phyloP scores from a whole-genome alignment of 2,113 vertebrate genomes.

The Corythaeola cristata region DNA sequence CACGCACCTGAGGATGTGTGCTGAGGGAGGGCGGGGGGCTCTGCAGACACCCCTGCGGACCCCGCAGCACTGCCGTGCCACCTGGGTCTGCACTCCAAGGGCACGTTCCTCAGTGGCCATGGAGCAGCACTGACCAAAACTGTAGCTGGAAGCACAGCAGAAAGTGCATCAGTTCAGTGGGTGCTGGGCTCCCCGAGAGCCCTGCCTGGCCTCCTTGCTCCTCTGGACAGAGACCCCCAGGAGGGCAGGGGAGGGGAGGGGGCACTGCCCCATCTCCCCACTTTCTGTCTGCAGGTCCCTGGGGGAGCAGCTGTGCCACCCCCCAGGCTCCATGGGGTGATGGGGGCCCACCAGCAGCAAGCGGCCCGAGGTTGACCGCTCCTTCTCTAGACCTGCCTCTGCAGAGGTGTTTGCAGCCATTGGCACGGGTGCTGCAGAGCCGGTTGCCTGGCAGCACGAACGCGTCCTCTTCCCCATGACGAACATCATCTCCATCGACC shows the following conservation, averaged over 20 bases:
- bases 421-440: slow-evolving; percentile 44
- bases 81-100: not conserved
- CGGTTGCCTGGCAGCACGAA: slow-evolving; percentile 60
- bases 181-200: not conserved
- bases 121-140: not conserved
- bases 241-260: not conserved
- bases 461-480: slow-evolving; percentile 35
- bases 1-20: not conserved
- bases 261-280: not conserved
- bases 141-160: not conserved
- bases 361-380: not conserved
- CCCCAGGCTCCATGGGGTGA: not conserved
- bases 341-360: not conserved
- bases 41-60: not conserved
- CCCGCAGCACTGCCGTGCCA: accelerated
- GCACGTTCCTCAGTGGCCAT: not conserved
- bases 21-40: not conserved
- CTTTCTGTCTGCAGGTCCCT: accelerated
- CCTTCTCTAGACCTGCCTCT: slow-evolving; percentile 43
- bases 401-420: slow-evolving; percentile 58
- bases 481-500: not conserved
- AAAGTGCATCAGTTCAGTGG: accelerated
- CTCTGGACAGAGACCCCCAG: not conserved
- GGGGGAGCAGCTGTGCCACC: not conserved
- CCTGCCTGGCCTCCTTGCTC: not conserved